Evolutionary conservation across 2,888 invertebrate genomes (phyloP).

Genomic region (Cetonia aurata): DNA sequence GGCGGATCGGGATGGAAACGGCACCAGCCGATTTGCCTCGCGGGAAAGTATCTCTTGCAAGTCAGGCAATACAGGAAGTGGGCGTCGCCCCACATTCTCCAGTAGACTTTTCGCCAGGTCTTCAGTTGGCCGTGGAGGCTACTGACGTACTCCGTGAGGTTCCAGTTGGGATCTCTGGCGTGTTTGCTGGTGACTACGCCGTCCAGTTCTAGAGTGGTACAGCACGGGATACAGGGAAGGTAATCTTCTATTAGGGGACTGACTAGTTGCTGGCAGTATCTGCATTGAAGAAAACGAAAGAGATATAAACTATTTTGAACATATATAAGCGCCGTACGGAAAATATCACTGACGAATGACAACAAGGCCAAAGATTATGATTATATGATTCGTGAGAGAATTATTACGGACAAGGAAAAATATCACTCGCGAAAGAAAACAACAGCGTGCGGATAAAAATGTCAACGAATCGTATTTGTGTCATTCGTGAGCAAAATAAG

Average conservation of each 20-base stretch:
- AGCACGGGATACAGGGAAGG: slow-evolving; percentile 79
- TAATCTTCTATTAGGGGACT: slow-evolving; percentile 77
- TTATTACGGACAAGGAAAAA: too few species aligned
- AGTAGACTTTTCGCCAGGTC: slow-evolving; percentile 88
- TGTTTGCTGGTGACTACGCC: slow-evolving; percentile 82
- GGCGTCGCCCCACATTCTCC: slow-evolving; percentile 93
- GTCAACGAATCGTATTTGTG: too few species aligned
- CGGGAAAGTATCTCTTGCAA: slow-evolving; percentile 83
- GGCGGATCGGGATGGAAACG: slow-evolving; percentile 83
- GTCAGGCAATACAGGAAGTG: slow-evolving; percentile 87
- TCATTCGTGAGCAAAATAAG: too few species aligned
- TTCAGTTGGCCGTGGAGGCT: slow-evolving; percentile 68
- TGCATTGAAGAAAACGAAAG: slow-evolving; percentile 14
- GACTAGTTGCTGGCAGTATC: slow-evolving; percentile 79
- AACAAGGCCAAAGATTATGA: too few species aligned
- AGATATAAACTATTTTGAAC: too few species aligned
- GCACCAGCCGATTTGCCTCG: slow-evolving; percentile 85
- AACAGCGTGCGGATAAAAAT: too few species aligned
- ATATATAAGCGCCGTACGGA: too few species aligned
- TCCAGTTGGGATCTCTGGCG: slow-evolving; percentile 68
- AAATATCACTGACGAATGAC: too few species aligned
- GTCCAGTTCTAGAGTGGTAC: slow-evolving; percentile 79
- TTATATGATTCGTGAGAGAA: too few species aligned
- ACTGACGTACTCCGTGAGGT: slow-evolving; percentile 49
- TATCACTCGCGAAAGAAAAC: too few species aligned